phyloP scores from a whole-genome alignment of 2,888 invertebrate genomes.

The Heteropelma amictum region DNA sequence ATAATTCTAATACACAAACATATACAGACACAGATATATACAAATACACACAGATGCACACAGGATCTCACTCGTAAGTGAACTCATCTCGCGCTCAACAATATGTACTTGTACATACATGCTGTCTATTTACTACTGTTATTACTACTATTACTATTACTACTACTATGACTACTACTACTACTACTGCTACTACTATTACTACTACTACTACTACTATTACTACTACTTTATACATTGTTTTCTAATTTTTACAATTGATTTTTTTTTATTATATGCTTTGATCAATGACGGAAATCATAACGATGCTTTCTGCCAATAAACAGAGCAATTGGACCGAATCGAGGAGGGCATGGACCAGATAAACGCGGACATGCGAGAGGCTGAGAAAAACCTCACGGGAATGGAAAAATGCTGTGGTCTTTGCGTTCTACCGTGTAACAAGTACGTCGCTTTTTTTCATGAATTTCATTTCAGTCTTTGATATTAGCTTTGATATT shows the following conservation, averaged over 20 bases:
- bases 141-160: conserved; percentile 12
- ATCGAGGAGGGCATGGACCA: conserved; percentile 99
- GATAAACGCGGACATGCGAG: conserved; percentile 99
- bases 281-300: conserved; percentile 8
- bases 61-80: conserved; percentile 19
- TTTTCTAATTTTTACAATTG: conserved; percentile 35
- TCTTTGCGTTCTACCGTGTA: conserved; percentile 98
- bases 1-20: no score
- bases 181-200: conserved; percentile 23
- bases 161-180: background rate
- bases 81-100: conserved; percentile 29
- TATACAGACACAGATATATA: no score
- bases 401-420: conserved; percentile 99
- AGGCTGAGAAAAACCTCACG: conserved; percentile 99
- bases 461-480: background rate
- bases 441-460: conserved; percentile 87
- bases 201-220: conserved; percentile 15
- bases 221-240: background rate
- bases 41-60: conserved; percentile 29
- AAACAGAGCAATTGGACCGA: conserved; percentile 98
- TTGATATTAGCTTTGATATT: no score
- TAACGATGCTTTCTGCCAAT: conserved; percentile 59
- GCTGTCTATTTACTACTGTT: conserved; percentile 33
- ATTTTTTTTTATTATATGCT: conserved; percentile 15
- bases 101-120: conserved; percentile 42